Base-by-base conservation (phyloP, 1,140 invertebrate genomes). In the Diorhabda sublineata region DNA sequence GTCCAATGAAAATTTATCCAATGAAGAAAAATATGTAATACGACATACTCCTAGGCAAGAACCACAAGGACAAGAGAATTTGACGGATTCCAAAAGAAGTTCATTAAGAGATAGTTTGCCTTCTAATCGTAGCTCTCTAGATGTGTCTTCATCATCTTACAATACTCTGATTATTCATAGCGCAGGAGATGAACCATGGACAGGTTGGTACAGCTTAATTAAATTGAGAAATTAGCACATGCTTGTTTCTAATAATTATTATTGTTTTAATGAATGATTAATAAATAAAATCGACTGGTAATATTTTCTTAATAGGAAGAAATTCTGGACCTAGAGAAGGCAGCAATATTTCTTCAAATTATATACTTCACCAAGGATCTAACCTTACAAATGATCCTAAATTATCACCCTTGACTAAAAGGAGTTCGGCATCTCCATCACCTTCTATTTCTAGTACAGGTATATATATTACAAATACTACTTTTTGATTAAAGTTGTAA, bases 41-140 rank as follows among this genome's bases (percentile, higher is more conserved):
- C 84, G 88, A 70, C 91, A 93, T 72, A 94, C 90, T 9, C 88
- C 91, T 11, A 83, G 94, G 47, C 94, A 96, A 78, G 94, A 97
- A 79, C 94, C 94, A 7, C 94, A 96, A 81, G 94, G 94, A 4
- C 93, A 96, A 82, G 95, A 97, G 81, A 92, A 90, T 81, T 82
- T 87, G 57, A 85, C 85, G 71, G 84, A 83, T 66, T 87, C 88
- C 1, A 90, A 91, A 81, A 82, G 89, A 61, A 91, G 88, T 76
- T 90, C 89, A 45, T 77, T 91, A 41, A 89, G 89, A 80, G 89
- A 90, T 75, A 89, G 88, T 71, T 85, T 90, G 61, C 88, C 87
- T 66, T 90, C 89, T 42, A 91, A 91, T 79, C 85, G 90, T 65
- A 90, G 89, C 76, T 91, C 89, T 60, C 81, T 91, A 69, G 89